Evolutionary conservation across 1,140 invertebrate genomes (phyloP).

Genomic region (Drosophila elegans): DNA sequence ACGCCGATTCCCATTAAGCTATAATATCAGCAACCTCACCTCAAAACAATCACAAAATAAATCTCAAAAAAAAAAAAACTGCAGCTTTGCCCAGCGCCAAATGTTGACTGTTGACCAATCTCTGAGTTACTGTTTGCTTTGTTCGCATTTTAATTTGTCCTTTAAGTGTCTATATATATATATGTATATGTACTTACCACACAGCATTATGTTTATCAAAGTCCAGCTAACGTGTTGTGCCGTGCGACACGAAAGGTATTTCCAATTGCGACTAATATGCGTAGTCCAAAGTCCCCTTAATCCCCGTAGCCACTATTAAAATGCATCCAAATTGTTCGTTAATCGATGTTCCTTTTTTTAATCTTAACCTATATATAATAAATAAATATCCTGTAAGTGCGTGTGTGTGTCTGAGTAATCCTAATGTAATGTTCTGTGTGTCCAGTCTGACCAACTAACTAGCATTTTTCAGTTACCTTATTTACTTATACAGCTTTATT

Average conservation of each 20-base stretch:
- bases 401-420: conserved; percentile 35
- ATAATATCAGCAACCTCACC: conserved; percentile 46
- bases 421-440: conserved; percentile 15
- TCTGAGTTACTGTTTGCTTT: conserved; percentile 29
- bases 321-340: conserved; percentile 34
- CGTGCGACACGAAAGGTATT: conserved; percentile 47
- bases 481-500: conserved; percentile 27
- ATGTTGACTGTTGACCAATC: conserved; percentile 36
- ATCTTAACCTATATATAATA: neutral
- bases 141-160: conserved; percentile 46
- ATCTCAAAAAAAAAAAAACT: conserved; percentile 7
- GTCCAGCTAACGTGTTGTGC: conserved; percentile 41
- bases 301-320: conserved; percentile 17
- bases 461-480: conserved; percentile 43
- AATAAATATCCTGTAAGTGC: conserved; percentile 25
- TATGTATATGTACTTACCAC: conserved; percentile 37
- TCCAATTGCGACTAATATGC: conserved; percentile 41
- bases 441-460: conserved; percentile 33
- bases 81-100: conserved; percentile 51
- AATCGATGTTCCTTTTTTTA: conserved; percentile 21
- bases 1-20: conserved; percentile 71
- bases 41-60: conserved; percentile 21
- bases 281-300: conserved; percentile 9
- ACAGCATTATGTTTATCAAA: conserved; percentile 42
- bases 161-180: conserved; percentile 56